Conservation (phyloP, 2,797 vertebrate species). For the Atherinosoma microstoma region DNA sequence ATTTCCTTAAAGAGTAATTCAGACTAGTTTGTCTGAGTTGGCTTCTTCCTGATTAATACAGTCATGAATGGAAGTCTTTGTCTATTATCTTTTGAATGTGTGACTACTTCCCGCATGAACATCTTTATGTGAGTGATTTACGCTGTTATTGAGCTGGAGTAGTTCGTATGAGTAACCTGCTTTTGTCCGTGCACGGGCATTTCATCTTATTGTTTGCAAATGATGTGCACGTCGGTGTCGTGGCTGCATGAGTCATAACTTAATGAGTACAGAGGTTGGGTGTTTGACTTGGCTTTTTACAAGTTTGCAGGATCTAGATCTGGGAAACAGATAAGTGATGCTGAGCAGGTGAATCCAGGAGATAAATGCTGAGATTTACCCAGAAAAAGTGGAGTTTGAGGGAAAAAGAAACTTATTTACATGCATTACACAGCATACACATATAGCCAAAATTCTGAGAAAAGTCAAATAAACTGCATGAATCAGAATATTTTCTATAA, state of each 20-base stretch:
- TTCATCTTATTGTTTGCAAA: conserved; percentile 32
- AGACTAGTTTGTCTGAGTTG: conserved; percentile 22
- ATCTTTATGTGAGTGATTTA: conserved; percentile 4
- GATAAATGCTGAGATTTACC: neutral
- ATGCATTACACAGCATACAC: neutral
- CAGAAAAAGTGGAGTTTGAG: neutral
- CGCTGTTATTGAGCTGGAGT: conserved; percentile 16
- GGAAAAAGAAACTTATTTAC: neutral
- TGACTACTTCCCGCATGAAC: conserved; percentile 15
- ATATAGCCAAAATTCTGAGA: neutral
- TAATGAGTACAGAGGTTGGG: conserved; percentile 36
- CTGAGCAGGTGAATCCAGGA: conserved; percentile 25
- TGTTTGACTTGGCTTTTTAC: conserved; percentile 62
- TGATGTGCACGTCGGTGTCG: conserved; percentile 8
- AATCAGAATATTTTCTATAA: neutral
- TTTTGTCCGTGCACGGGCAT: conserved; percentile 1
- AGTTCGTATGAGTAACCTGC: conserved; percentile 6
- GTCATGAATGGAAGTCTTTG: conserved; percentile 73
- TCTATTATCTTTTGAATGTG: conserved; percentile 43
- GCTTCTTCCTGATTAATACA: conserved; percentile 37
- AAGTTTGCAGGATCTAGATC: neutral
- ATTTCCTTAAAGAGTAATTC: conserved; percentile 22
- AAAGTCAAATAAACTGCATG: neutral
- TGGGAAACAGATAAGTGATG: conserved; percentile 9
- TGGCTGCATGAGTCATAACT: conserved; percentile 53